Evolutionary conservation across 2,113 vertebrate species (phyloP).

Genomic region (Takifugu bimaculatus): DNA sequence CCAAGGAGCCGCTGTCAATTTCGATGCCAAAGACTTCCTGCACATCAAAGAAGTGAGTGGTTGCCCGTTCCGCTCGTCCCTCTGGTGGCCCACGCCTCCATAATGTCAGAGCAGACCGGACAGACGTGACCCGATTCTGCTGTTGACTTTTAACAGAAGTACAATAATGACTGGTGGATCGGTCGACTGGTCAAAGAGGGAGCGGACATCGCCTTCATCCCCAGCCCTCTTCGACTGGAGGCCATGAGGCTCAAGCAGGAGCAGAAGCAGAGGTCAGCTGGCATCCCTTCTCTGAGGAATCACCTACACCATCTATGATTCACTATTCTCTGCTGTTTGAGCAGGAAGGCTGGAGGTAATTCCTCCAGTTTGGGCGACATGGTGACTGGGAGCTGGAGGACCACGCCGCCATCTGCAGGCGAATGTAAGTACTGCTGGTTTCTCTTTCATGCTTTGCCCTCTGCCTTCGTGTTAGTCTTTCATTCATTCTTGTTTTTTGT

Average conservation of each 20-base stretch:
- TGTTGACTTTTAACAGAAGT: constrained; percentile 76
- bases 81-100: neutral
- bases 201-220: constrained; percentile 92
- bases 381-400: constrained; percentile 85
- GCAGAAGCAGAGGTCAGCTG: constrained; percentile 87
- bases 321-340: constrained; percentile 15
- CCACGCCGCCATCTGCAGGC: constrained; percentile 88
- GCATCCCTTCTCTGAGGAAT: neutral
- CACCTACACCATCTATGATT: neutral
- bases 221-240: constrained; percentile 91
- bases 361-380: constrained; percentile 87
- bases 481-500: constrained; percentile 67
- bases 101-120: neutral
- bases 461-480: neutral
- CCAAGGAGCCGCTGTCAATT: constrained; percentile 94
- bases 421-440: constrained; percentile 66
- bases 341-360: constrained; percentile 87
- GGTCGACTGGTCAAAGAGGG: constrained; percentile 94
- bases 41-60: constrained; percentile 93
- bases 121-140: constrained; percentile 10
- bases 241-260: constrained; percentile 94
- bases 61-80: no score
- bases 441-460: neutral
- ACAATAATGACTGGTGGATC: constrained; percentile 98
- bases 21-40: constrained; percentile 98